phyloP scores from a whole-genome alignment of 2,113 vertebrate species.

The Thamnophis sirtalis region DNA sequence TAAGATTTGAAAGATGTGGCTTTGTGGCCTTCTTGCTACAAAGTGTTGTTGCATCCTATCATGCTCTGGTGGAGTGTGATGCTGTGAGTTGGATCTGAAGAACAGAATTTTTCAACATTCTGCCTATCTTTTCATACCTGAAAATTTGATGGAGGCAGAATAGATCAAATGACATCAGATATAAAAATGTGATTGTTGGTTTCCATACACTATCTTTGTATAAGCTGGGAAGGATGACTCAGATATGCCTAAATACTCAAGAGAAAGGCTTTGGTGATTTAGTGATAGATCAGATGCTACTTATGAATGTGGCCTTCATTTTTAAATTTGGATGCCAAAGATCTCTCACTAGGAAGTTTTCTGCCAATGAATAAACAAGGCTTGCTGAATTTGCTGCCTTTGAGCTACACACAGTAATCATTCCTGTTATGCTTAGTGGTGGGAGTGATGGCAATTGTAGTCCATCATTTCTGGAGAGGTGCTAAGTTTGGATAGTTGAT shows the following conservation, averaged over 20 bases:
- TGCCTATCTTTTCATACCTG: neutral
- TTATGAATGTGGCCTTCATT: no score
- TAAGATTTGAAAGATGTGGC: constrained; percentile 11
- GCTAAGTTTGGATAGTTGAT: neutral
- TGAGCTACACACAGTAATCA: neutral
- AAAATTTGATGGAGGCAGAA: neutral
- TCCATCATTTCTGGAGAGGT: neutral
- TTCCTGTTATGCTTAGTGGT: neutral
- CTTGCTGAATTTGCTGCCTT: neutral
- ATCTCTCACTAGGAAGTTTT: no score
- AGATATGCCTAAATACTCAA: neutral
- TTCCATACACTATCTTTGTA: neutral
- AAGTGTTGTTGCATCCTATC: neutral
- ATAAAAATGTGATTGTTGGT: neutral
- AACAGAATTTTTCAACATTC: neutral
- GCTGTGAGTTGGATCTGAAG: neutral
- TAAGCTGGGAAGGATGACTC: neutral
- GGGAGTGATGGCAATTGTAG: neutral
- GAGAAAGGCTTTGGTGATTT: neutral
- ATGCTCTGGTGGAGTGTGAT: neutral
- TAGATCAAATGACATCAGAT: neutral
- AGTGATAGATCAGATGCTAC: neutral
- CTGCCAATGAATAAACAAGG: neutral
- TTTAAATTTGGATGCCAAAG: no score
- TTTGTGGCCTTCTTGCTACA: neutral